Evolutionary conservation across 1,140 invertebrate species (phyloP), one percentile per base, ranked within the genome.

Genomic region (Prorops nasuta): DNA sequence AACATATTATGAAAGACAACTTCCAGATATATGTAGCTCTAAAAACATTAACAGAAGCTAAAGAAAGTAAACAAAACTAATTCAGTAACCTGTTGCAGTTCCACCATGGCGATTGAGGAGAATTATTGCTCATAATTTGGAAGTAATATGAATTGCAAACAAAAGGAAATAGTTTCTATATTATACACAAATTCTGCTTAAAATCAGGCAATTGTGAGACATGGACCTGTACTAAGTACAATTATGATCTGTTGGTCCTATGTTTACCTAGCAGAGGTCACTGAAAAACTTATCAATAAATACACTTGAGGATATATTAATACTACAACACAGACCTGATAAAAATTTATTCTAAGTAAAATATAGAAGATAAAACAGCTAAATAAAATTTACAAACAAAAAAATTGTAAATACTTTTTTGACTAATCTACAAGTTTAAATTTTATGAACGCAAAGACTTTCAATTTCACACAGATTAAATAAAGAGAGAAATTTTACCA

Each of bases 91-190:
- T n/a, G n/a, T n/a, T 19, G 16, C 28, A 9, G 28, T 31, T 28
- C 24, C 24, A 28, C 24, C 24, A 28, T 6, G 24, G 24, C 4
- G 10, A 6, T 28, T 4, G 24, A 28, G 24, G 10, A 28, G 24
- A 28, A 6, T 28, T 28, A 4, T n/a, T 10, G 12, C 14, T n/a
- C 12, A 20, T 4, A 9, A 20, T 2, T 43, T 17, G 31, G 10
- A 17, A 10, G 18, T 0, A 12, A 32, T 41, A n/a, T 19, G 42
- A 22, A 10, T n/a, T 20, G 16, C 24, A 18, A 20, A 43, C 38
- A 32, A 34, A 50, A 32, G 10, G 34, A 40, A 15, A 19, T 24
- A 60, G 21, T 40, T n/a, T 24, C 12, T 20, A 3, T 21, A 43
- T 43, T n/a, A 32, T 32, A 35, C 15, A 14, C 24, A 32, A 28